These are phyloP conservation scores for Petrocephalus zakoni DNA, from an alignment of 2,113 vertebrate genomes.

Conservation along the genomic window DNA sequence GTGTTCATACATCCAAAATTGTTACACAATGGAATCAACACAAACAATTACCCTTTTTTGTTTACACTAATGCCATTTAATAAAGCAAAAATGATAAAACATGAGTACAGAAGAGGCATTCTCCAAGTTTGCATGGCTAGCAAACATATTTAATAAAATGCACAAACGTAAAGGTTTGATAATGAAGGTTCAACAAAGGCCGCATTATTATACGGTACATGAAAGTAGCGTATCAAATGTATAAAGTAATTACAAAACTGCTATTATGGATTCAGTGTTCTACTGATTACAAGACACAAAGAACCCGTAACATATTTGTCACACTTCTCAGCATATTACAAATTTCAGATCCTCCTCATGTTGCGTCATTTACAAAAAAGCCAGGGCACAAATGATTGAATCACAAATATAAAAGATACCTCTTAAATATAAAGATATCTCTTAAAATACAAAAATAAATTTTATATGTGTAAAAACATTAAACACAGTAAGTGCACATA, in stretches of 20 bases:
- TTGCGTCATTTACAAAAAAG: background rate
- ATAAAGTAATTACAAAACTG: background rate
- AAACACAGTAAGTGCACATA: background rate
- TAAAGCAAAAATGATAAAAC: conserved; percentile 3
- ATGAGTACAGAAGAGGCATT: conserved; percentile 18
- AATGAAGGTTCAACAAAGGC: background rate
- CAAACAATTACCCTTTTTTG: background rate
- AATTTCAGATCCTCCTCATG: background rate
- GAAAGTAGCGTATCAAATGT: background rate
- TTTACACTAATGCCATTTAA: background rate
- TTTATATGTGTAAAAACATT: background rate
- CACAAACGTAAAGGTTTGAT: background rate
- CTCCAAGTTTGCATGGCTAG: background rate
- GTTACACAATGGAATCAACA: background rate
- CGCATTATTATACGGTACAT: background rate
- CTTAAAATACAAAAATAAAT: background rate
- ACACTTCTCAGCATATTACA: background rate
- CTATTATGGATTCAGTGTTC: background rate
- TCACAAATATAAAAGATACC: background rate
- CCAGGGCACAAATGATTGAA: background rate
- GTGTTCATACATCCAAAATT: background rate
- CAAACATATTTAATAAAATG: background rate
- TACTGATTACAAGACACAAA: background rate
- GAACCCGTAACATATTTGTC: background rate
- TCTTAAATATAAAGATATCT: background rate